Evolutionary conservation across 2,888 invertebrate species (phyloP).

Genomic region (Hirtodrosophila trivittata): DNA sequence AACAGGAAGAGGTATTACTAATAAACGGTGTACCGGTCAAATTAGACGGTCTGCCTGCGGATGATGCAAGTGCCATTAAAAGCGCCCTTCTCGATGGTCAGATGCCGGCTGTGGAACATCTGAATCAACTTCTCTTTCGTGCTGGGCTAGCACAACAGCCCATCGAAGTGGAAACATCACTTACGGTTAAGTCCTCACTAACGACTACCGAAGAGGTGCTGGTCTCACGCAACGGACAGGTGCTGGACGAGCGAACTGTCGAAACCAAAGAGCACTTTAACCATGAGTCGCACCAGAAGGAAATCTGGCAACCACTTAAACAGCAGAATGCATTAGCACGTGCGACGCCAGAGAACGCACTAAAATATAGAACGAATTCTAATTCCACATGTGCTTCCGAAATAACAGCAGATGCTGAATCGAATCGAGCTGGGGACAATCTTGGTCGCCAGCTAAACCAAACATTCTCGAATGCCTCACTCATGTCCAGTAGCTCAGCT

Average conservation of each 20-base stretch:
- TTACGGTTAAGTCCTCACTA: slow-evolving; percentile 89
- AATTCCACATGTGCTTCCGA: slow-evolving; percentile 66
- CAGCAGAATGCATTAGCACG: slow-evolving; percentile 40
- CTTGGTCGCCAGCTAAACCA: slow-evolving; percentile 64
- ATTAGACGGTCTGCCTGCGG: slow-evolving; percentile 88
- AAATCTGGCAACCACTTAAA: slow-evolving; percentile 87
- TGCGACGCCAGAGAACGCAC: slow-evolving; percentile 65
- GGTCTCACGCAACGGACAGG: slow-evolving; percentile 87
- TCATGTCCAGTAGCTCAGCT: slow-evolving; percentile 61
- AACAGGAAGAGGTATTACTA: slow-evolving; percentile 88
- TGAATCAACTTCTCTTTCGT: slow-evolving; percentile 88
- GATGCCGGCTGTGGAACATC: slow-evolving; percentile 89
- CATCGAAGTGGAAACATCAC: slow-evolving; percentile 88
- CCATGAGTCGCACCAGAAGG: slow-evolving; percentile 88
- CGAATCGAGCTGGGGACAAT: slow-evolving; percentile 20
- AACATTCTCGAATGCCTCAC: slow-evolving; percentile 72
- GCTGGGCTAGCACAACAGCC: slow-evolving; percentile 88
- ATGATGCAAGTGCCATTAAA: slow-evolving; percentile 88
- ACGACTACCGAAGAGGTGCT: slow-evolving; percentile 89
- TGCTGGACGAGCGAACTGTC: slow-evolving; percentile 88
- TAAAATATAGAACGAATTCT: slow-evolving; percentile 61
- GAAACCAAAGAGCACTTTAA: slow-evolving; percentile 90
- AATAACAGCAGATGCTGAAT: slow-evolving; percentile 41
- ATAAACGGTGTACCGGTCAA: slow-evolving; percentile 89
- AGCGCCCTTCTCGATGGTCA: slow-evolving; percentile 88